A percentile compares a stretch with the other conserved stretches of the same genome.
These are phyloP conservation scores for Cynaeus angustus DNA, from an alignment of 2,888 invertebrate species.

Conservation along the genomic window DNA sequence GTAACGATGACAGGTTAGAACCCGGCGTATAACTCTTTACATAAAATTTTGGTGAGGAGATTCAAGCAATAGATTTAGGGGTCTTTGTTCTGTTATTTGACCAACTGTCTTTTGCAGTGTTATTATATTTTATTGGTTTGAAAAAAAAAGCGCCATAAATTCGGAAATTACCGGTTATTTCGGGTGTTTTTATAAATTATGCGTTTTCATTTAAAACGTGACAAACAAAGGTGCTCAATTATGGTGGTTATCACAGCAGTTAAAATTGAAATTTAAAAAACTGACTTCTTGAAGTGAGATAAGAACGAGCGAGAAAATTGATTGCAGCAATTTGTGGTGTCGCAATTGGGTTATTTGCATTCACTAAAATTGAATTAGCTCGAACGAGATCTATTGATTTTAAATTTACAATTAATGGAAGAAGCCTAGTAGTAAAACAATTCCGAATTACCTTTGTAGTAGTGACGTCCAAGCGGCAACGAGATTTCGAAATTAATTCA, in stretches of 20 bases:
- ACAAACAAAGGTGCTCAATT: neutral
- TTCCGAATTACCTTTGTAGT: constrained; percentile 43
- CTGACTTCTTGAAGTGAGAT: constrained; percentile 6
- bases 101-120: constrained; percentile 3
- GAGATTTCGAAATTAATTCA: constrained; percentile 50
- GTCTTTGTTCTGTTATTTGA: constrained; percentile 8
- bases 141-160: neutral
- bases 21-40: constrained; percentile 31
- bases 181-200: neutral
- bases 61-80: neutral
- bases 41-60: constrained; percentile 24
- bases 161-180: too few species aligned
- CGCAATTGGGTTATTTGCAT: constrained; percentile 41
- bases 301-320: constrained; percentile 22
- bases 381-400: constrained; percentile 16
- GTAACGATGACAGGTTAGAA: constrained; percentile 40
- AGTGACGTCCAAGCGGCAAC: constrained; percentile 34
- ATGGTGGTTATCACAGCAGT: neutral
- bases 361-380: constrained; percentile 35
- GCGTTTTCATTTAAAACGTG: neutral
- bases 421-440: constrained; percentile 27
- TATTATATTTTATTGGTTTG: neutral
- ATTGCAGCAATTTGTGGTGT: constrained; percentile 36
- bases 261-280: constrained; percentile 25
- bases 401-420: constrained; percentile 25